Base-by-base conservation (phyloP, 2,888 invertebrate genomes). In the Plutella xylostella region DNA sequence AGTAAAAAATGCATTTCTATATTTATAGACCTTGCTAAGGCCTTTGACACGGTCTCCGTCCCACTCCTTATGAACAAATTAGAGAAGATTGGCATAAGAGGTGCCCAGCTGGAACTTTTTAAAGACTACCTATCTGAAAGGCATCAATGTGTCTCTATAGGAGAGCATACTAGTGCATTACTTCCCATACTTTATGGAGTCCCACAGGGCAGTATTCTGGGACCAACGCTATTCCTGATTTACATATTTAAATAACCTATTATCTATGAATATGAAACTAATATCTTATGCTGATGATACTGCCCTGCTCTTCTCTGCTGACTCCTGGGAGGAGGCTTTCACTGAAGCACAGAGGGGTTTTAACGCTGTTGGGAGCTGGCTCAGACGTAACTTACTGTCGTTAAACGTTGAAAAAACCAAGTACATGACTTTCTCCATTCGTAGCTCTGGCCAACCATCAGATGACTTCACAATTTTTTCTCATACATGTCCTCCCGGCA, bases 351-450 rank as follows among this genome's bases (percentile, higher is more conserved):
- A 35, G 19, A 12, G 1, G 12, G 46, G 43, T n/a, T 15, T 46
- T 11, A 12, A 21, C 2, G 14, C 7, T 3, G 19, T 43, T 9
- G n/a, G 21, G 2, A 21, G 5, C 12, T 46, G 46, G 43, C 34
- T 46, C 3, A 14, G 33, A 4, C 2, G 20, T 11, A 46, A 35
- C 28, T 20, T 42, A 28, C 21, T 46, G 2, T 25, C 46, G 2
- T 12, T 45, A 2, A 45, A 45, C n/a, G 12, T 12, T 1, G 11
- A 6, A 3, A 45, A 45, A 42, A 41, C 45, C 17, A 40, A 41
- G 14, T 34, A 19, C 41, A 4, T 45, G 9, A 42, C 35, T 30
- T 46, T 43, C 12, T 9, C n/a, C 14, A 22, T 28, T n/a, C n/a
- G n/a, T n/a, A n/a, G n/a, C n/a, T n/a, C n/a, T n/a, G n/a, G n/a